Percentiles rank a stretch among this genome's conserved stretches.
These are phyloP conservation scores for Pseudorhiza aurosa DNA, from an alignment of 30 jellyfish, hydroid and myxozoan species.

Conservation along the genomic window DNA sequence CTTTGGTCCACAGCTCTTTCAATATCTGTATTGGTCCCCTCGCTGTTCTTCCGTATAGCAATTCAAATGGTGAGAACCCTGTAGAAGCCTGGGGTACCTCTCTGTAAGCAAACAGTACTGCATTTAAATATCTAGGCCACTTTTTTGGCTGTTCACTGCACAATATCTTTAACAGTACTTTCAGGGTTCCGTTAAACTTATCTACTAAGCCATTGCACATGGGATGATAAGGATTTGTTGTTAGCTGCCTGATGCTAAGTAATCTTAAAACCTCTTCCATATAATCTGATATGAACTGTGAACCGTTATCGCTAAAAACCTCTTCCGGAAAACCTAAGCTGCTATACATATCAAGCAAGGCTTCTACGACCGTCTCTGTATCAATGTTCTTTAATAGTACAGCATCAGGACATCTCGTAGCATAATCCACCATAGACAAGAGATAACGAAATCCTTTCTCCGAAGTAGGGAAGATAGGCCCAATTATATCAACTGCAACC, in stretches of 20 bases:
- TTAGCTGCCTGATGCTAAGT: conserved; percentile 15
- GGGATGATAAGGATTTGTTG: conserved; percentile 60
- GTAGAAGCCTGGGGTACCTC: conserved; percentile 73
- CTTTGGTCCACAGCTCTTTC: conserved; percentile 66
- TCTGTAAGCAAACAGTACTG: conserved; percentile 58
- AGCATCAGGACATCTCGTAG: conserved; percentile 62
- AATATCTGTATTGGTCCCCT: conserved; percentile 55
- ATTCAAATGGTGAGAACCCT: conserved; percentile 53
- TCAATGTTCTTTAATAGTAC: conserved; percentile 53
- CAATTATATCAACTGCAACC: conserved; percentile 55
- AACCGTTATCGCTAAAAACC: conserved; percentile 35
- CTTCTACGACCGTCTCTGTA: conserved; percentile 63
- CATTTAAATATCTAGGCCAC: conserved; percentile 54
- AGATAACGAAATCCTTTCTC: conserved; percentile 57
- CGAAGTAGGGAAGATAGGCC: conserved; percentile 53
- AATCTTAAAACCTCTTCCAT: conserved; percentile 59
- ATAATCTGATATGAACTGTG: conserved; percentile 58
- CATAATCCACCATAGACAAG: conserved; percentile 46
- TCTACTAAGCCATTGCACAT: conserved; percentile 55
- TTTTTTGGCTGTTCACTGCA: conserved; percentile 67
- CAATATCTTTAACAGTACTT: conserved; percentile 25
- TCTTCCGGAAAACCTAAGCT: conserved; percentile 54
- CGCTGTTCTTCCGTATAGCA: conserved; percentile 63
- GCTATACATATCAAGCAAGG: conserved; percentile 49
- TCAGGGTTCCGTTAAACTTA: conserved; percentile 56